Base-by-base conservation (phyloP, 2,113 vertebrate species). In the Trematocara variabile region DNA sequence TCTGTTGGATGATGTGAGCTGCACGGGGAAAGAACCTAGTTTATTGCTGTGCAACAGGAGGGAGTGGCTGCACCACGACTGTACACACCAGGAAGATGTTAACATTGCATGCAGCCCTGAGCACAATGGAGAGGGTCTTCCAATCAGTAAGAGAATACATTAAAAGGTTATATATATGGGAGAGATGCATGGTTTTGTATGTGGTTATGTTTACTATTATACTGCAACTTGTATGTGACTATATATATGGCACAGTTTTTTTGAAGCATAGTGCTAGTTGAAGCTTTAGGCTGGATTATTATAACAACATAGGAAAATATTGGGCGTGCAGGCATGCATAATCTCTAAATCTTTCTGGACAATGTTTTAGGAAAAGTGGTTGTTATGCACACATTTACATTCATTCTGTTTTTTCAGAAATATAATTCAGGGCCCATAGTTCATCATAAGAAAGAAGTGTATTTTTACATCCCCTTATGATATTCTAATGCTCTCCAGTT, bases 1-100 rank as follows among this genome's bases (percentile, higher is more conserved):
- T 92, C 97, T 98, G 93, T 48, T 99, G 95, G 98, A 98, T 52
- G 98, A 98, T 8, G 97, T 99, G 86, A 96, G 93, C 92, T 99
- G 99, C 93, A 97, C 96, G 0, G 98, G 99, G 81, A 97, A 96
- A 92, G 99, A 99, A 87, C 91, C 96, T 2, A 91, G 95, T 33
- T 86, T 99, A 2, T 81, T 96, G 52, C 96, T 97, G 33, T 99
- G 99, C 80, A 95, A 94, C 28, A 94, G 88, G 84, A 92, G 93
- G 58, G 97, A 96, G 44, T 99, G 99, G 98, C 96, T 97, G 53
- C 94, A 86, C 60, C 98, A 99, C 1, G 97, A 98, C 95, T 99
- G 99, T 93, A 97, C 91, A 83, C 98, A 98, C 54, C 90, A 93
- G 11, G 97, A 99, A 88, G 98, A 99, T 3, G 95, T 99, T 60